Percentiles rank a stretch among this genome's conserved stretches.
Conservation (phyloP, 2,113 vertebrate species). For the Capreolus pygargus region DNA sequence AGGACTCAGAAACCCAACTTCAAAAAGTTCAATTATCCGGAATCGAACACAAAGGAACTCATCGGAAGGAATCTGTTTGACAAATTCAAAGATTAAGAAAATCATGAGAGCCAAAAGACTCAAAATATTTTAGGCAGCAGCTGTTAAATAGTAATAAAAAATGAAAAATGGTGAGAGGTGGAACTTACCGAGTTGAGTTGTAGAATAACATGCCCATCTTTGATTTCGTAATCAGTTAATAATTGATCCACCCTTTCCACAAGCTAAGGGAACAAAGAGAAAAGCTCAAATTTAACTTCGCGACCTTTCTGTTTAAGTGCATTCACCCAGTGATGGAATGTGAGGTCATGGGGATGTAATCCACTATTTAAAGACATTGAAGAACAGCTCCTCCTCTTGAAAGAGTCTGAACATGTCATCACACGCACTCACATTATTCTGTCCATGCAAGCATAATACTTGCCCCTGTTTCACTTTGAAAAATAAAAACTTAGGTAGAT, state of each 20-base stretch:
- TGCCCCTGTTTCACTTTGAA: neutral
- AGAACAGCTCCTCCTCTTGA: neutral
- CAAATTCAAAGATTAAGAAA: slow-evolving; percentile 32
- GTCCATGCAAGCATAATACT: neutral
- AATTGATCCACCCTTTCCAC: slow-evolving; percentile 81
- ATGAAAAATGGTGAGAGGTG: neutral
- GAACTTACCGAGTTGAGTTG: slow-evolving; percentile 87
- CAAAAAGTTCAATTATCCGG: slow-evolving; percentile 83
- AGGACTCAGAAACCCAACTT: slow-evolving; percentile 81
- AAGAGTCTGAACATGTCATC: neutral
- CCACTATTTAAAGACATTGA: neutral
- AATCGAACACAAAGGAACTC: slow-evolving; percentile 85
- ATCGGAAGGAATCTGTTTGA: slow-evolving; percentile 83
- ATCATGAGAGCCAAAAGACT: neutral
- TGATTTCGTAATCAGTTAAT: slow-evolving; percentile 86
- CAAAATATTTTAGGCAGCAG: neutral
- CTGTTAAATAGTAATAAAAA: neutral
- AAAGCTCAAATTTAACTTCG: neutral
- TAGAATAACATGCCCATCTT: slow-evolving; percentile 85
- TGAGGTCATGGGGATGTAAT: neutral
- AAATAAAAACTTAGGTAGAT: neutral
- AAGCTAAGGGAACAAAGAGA: slow-evolving; percentile 81
- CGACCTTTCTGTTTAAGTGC: neutral
- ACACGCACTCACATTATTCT: neutral
- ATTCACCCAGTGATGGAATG: neutral